Evolutionary conservation across 2,888 invertebrate species (phyloP), one percentile per base, ranked within the genome.

Genomic region (Parnassius glacialis): DNA sequence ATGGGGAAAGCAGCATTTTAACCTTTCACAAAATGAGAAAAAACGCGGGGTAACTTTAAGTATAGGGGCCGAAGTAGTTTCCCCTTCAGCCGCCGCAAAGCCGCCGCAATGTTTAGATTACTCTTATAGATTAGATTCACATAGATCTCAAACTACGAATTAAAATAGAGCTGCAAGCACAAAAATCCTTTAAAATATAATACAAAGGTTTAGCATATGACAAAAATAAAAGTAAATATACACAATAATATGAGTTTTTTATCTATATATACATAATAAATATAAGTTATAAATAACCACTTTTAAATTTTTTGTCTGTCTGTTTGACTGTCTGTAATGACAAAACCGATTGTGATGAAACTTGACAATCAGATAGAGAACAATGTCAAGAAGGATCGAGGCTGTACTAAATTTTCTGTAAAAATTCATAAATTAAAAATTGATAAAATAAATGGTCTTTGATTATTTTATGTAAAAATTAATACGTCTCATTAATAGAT

Each of bases 51-150:
- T 58, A 45, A 54, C 57, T 57, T 12, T 57, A 62, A 62, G 51
- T 50, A 54, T 54, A 50, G 62, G 62, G 62, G 41, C 41, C 44
- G 50, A 58, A 62, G 62, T 58, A 58, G 53, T 62, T 62, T 58
- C 50, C 50, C 57, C 55, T 60, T 51, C 60, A 51, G 34, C 34
- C 50, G 34, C 55, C 55, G 55, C 61, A 55, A 54, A 64, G 64
- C 47, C 61, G 58, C 55, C 55, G 50, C 64, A 48, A 59, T 62
- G 55, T 62, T 55, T 57, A 65, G 61, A 61, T 64, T 64, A 58
- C 62, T 53, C 25, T 53, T 62, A 53, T 48, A 62, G 61, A 62
- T 62, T 62, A 53, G 57, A 52, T 53, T 52, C 61, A 20, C 53
- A 51, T 20, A 48, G 53, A 41, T 53, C 53, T 65, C 61, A 52